These are phyloP conservation scores for Furcifer pardalis DNA, from an alignment of 2,797 vertebrate genomes.

Conservation along the genomic window DNA sequence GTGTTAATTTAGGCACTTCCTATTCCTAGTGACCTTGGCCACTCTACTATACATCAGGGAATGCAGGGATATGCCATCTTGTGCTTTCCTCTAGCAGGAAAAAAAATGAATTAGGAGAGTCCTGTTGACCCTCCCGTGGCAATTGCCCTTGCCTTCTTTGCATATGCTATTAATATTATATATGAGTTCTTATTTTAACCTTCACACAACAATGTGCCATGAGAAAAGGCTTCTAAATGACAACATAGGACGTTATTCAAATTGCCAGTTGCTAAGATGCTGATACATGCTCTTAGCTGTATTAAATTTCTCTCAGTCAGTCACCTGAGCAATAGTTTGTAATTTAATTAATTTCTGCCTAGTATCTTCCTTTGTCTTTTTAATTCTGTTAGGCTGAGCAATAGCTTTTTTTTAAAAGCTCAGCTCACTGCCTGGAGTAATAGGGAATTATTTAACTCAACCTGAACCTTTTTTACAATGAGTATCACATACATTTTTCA, in stretches of 20 bases:
- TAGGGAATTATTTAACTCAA: conserved; percentile 55
- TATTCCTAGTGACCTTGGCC: no score
- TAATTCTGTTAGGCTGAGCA: conserved; percentile 56
- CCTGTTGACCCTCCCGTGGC: background rate
- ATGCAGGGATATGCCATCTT: background rate
- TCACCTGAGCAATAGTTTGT: conserved; percentile 42
- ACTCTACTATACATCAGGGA: background rate
- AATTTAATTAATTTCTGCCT: conserved; percentile 67
- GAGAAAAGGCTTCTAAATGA: background rate
- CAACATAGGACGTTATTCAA: conserved; percentile 16
- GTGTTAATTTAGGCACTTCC: no score
- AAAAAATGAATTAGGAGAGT: background rate
- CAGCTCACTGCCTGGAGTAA: conserved; percentile 46
- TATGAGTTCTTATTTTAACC: conserved; percentile 13
- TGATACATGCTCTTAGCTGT: conserved; percentile 37
- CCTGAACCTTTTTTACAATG: conserved; percentile 52
- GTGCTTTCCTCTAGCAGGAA: background rate
- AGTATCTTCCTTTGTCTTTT: conserved; percentile 49
- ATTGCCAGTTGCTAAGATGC: conserved; percentile 45
- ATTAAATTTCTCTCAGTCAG: conserved; percentile 53
- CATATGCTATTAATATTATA: background rate
- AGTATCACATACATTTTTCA: conserved; percentile 37
- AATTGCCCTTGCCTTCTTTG: background rate
- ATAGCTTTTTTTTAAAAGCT: conserved; percentile 49
- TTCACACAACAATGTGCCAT: background rate